Conservation (phyloP, 2,888 invertebrate species). For the Tenthredo scrophulariae region DNA sequence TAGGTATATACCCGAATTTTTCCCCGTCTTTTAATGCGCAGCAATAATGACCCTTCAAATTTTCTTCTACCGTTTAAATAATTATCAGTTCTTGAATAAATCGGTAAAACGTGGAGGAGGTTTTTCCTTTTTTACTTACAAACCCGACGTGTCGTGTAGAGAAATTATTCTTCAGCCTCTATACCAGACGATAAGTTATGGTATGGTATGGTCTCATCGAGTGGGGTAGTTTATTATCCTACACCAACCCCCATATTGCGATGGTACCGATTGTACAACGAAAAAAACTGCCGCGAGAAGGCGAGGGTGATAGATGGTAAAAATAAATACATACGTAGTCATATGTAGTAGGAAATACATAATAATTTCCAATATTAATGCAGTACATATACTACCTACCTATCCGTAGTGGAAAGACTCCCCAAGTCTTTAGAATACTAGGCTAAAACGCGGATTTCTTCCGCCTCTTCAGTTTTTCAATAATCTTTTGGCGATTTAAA, state of each 20-base stretch:
- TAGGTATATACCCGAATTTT: neutral
- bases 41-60: neutral
- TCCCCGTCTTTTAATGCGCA: neutral
- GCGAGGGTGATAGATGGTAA: neutral
- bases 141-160: neutral
- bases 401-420: too few species aligned
- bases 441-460: neutral
- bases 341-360: neutral
- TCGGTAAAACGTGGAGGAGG: neutral
- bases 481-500: neutral
- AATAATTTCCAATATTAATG: too few species aligned
- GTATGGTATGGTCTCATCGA: neutral
- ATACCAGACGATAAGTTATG: neutral
- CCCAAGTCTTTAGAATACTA: neutral
- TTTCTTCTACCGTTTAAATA: neutral
- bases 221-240: neutral
- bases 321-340: neutral
- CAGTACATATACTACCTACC: too few species aligned
- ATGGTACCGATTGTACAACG: neutral
- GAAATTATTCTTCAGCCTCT: neutral
- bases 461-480: neutral
- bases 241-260: neutral
- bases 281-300: neutral
- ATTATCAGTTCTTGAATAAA: neutral
- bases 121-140: neutral